phyloP scores from a whole-genome alignment of 2,797 vertebrate genomes.

The Champsocephalus esox region DNA sequence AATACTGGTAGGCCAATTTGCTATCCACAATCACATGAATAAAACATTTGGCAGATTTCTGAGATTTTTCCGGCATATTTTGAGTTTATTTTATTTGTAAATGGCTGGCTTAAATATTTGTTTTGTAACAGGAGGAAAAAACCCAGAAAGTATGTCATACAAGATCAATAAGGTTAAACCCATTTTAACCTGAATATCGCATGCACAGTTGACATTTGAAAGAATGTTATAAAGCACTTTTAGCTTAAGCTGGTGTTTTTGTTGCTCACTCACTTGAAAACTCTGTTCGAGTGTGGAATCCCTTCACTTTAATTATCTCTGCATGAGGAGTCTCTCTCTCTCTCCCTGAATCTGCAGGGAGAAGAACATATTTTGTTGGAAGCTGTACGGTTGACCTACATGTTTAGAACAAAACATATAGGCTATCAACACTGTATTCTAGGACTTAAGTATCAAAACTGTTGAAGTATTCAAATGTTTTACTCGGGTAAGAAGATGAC shows the following conservation, averaged over 20 bases:
- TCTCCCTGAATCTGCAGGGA: neutral
- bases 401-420: neutral
- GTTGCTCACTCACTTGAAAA: conserved; percentile 18
- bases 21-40: neutral
- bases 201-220: neutral
- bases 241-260: neutral
- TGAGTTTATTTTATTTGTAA: neutral
- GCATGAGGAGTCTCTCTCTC: neutral
- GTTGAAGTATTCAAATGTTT: neutral
- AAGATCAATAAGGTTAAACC: neutral
- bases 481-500: neutral
- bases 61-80: neutral
- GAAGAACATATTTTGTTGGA: conserved; percentile 2
- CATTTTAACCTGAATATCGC: neutral
- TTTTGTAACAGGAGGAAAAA: neutral
- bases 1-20: conserved; percentile 17
- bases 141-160: neutral
- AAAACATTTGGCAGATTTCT: neutral
- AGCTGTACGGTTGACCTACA: conserved; percentile 8
- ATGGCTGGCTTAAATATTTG: neutral
- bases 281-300: conserved; percentile 18
- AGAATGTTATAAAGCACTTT: neutral
- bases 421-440: neutral
- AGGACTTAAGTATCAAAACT: neutral
- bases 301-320: conserved; percentile 1